These are phyloP conservation scores for Hydrochoerus hydrochaeris DNA, from an alignment of 2,113 vertebrate genomes.

Conservation along the genomic window DNA sequence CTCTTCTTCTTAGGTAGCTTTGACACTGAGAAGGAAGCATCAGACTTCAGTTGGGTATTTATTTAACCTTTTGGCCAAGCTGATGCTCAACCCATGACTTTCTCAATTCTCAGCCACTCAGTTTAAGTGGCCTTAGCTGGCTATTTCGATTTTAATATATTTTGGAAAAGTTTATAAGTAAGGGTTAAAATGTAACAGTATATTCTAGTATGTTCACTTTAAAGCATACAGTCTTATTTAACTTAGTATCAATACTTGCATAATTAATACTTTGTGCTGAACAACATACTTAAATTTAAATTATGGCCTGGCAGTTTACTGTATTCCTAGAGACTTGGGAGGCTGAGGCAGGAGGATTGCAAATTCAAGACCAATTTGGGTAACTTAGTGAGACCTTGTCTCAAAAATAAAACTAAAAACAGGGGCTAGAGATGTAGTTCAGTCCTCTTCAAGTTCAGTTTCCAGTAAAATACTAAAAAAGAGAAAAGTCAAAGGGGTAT, in stretches of 20 bases:
- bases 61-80: background rate
- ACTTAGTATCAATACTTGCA: background rate
- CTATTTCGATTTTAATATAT: conserved; percentile 38
- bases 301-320: background rate
- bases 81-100: background rate
- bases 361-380: background rate
- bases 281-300: conserved; percentile 17
- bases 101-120: background rate
- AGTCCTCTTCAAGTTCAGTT: background rate
- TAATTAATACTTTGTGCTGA: conserved; percentile 22
- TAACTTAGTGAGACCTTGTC: background rate
- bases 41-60: background rate
- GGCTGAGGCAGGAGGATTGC: background rate
- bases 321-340: background rate
- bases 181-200: background rate
- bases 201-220: background rate
- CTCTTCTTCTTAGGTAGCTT: background rate
- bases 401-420: background rate
- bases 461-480: background rate
- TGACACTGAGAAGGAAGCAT: background rate
- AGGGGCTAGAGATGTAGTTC: background rate
- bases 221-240: background rate
- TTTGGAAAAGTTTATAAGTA: conserved; percentile 34
- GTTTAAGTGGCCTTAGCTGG: conserved; percentile 30
- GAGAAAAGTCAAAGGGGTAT: background rate